Evolutionary conservation across 2,888 invertebrate species (phyloP).

Genomic region (Aphidoletes aphidimyza): DNA sequence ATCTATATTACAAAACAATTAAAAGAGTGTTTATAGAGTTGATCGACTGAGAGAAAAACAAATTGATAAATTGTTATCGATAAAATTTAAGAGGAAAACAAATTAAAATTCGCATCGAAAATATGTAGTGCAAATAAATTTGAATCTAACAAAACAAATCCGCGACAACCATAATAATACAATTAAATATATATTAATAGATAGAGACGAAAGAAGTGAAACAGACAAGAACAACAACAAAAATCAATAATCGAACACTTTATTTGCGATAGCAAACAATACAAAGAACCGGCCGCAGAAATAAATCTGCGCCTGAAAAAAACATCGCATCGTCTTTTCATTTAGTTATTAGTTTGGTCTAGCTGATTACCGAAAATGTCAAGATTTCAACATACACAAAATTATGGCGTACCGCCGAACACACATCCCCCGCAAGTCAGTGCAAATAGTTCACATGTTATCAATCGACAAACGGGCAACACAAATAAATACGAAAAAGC

Average conservation of each 20-base stretch:
- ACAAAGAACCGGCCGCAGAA: not conserved
- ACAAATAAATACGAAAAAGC: conserved; percentile 47
- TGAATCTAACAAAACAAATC: not conserved
- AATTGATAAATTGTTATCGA: too few relatives aligned
- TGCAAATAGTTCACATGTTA: conserved; percentile 44
- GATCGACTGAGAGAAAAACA: too few relatives aligned
- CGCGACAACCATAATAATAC: too few relatives aligned
- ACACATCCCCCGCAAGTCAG: conserved; percentile 40
- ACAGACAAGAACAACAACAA: too few relatives aligned
- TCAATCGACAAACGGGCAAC: conserved; percentile 15
- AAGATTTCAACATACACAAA: conserved; percentile 10
- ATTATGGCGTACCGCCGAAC: conserved; percentile 20
- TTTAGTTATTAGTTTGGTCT: conserved; percentile 4
- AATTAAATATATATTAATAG: too few relatives aligned
- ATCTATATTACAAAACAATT: too few relatives aligned
- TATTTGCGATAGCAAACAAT: too few relatives aligned
- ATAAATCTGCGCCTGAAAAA: not conserved
- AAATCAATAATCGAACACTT: too few relatives aligned
- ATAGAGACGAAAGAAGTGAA: too few relatives aligned
- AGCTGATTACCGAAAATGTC: conserved; percentile 7
- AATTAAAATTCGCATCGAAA: too few relatives aligned
- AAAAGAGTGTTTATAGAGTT: not conserved
- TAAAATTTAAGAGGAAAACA: too few relatives aligned
- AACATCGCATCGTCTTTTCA: not conserved
- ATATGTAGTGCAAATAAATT: conserved; percentile 19